These are phyloP conservation scores for Microcebus ravelobensis DNA, from an alignment of 2,113 vertebrate genomes.

Conservation along the genomic window DNA sequence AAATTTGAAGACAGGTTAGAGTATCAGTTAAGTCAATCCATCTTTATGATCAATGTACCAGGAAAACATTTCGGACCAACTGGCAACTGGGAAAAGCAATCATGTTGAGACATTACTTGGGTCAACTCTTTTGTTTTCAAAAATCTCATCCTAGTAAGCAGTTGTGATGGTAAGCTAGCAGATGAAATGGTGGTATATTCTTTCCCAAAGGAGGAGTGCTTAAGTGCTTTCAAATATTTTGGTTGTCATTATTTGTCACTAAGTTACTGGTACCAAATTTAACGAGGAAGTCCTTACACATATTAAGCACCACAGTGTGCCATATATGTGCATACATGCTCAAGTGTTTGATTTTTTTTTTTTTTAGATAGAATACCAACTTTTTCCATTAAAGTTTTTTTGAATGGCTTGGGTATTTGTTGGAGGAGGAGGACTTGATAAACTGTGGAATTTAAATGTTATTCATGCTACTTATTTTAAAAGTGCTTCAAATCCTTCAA, in stretches of 20 bases:
- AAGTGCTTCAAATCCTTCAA: conserved; percentile 91
- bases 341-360: not conserved
- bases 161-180: not conserved
- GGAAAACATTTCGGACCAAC: not conserved
- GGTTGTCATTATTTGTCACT: not conserved
- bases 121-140: not conserved
- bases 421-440: conserved; percentile 5
- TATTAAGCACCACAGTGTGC: not conserved
- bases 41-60: not conserved
- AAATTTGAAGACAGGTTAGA: not conserved
- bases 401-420: not conserved
- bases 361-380: conserved; percentile 52
- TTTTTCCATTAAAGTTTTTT: not conserved
- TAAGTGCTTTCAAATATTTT: not conserved
- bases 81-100: not conserved
- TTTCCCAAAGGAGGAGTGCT: conserved; percentile 59
- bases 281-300: conserved; percentile 9
- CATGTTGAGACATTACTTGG: not conserved
- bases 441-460: conserved; percentile 32
- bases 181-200: not conserved
- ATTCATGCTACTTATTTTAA: conserved; percentile 83
- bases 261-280: not conserved
- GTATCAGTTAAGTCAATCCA: not conserved
- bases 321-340: not conserved
- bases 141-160: not conserved